Percentiles rank a stretch among this genome's conserved stretches.
phyloP scores from a whole-genome alignment of 30 jellyfish, hydroid and myxozoan genomes.

The Pseudorhiza aurosa region DNA sequence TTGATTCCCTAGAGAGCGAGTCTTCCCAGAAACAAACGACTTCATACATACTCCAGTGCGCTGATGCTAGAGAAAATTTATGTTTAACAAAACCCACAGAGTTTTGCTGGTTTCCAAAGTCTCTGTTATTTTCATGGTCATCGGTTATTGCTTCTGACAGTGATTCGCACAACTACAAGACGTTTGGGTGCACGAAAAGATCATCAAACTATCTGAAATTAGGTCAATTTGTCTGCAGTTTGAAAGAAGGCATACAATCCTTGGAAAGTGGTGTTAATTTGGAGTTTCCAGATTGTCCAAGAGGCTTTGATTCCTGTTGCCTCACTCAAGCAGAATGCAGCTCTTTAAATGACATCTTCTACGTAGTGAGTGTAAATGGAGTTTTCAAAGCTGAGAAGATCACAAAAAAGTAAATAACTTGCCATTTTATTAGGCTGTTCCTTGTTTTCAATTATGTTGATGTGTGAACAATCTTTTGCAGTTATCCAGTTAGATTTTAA shows the following conservation, averaged over 20 bases:
- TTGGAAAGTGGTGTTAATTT: not conserved
- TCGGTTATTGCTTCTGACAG: not conserved
- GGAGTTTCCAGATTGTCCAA: slow-evolving; percentile 3
- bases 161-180: not conserved
- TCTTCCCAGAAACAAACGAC: too few relatives aligned
- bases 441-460: too few relatives aligned
- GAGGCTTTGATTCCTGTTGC: not conserved
- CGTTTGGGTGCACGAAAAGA: not conserved
- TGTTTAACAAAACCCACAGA: too few relatives aligned
- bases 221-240: not conserved
- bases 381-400: not conserved
- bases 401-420: not conserved
- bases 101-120: too few relatives aligned
- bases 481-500: too few relatives aligned
- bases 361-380: not conserved
- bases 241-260: too few relatives aligned
- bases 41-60: too few relatives aligned
- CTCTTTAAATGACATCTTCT: not conserved
- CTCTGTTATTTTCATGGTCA: slow-evolving; percentile 37
- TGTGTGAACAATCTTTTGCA: too few relatives aligned
- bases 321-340: not conserved
- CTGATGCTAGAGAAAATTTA: too few relatives aligned
- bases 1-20: too few relatives aligned
- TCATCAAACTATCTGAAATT: not conserved
- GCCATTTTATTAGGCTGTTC: too few relatives aligned